A percentile compares a stretch with the other conserved stretches of the same genome.
Conservation (phyloP, 1,140 invertebrate genomes). For the Homarus americanus region DNA sequence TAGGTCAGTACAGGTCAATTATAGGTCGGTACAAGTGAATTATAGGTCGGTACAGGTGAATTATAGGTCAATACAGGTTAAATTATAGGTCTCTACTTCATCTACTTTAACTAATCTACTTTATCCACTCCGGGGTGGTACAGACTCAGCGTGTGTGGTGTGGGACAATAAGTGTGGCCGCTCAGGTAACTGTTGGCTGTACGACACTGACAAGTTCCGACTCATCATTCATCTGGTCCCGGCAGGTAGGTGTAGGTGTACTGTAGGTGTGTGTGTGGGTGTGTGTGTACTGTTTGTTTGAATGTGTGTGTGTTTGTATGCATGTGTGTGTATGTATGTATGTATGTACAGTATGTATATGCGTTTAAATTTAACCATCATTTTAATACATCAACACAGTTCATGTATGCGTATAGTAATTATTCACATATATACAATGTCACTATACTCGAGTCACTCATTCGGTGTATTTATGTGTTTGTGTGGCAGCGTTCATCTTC, state of each 20-base stretch:
- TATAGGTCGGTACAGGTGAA: too few relatives aligned
- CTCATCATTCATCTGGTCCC: constrained; percentile 40
- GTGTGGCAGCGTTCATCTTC: constrained; percentile 32
- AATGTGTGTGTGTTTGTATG: not conserved
- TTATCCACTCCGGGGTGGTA: not conserved
- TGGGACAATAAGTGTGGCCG: constrained; percentile 47
- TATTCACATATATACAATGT: too few relatives aligned
- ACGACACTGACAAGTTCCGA: constrained; percentile 46
- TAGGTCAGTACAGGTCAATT: too few relatives aligned
- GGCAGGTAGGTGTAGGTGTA: constrained; percentile 36
- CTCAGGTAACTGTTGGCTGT: constrained; percentile 39
- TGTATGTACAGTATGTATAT: too few relatives aligned
- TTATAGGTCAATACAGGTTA: too few relatives aligned
- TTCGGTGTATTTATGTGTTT: too few relatives aligned
- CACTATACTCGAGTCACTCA: too few relatives aligned
- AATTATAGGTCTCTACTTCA: not conserved
- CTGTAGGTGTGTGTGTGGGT: not conserved
- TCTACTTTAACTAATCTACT: not conserved
- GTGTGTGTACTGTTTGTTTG: not conserved
- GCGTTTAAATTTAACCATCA: too few relatives aligned
- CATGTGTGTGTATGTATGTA: not conserved
- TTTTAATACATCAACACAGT: too few relatives aligned
- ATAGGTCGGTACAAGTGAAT: too few relatives aligned
- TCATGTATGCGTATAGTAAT: too few relatives aligned
- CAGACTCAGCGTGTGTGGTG: constrained; percentile 50